Conservation (phyloP, 1,140 invertebrate genomes). For the Tetragnatha versicolor region DNA sequence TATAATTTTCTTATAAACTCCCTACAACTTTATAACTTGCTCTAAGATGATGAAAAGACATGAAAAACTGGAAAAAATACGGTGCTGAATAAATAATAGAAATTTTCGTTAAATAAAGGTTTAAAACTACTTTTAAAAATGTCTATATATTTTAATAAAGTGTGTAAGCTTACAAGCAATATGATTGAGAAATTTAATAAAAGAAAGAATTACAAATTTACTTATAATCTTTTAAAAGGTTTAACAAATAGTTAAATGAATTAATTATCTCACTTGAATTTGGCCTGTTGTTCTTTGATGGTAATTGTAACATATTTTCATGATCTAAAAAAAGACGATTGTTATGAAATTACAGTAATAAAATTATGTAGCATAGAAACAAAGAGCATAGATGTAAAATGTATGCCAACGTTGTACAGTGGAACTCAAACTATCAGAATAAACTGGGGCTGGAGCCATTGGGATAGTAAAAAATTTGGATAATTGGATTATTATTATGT, state of each 20-base stretch:
- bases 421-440: not conserved
- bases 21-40: no score
- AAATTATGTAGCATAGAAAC: not conserved
- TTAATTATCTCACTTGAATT: not conserved
- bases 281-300: not conserved
- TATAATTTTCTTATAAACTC: no score
- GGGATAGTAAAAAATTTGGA: not conserved
- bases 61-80: no score
- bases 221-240: not conserved
- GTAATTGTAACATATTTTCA: not conserved
- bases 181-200: not conserved
- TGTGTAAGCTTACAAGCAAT: not conserved
- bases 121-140: not conserved
- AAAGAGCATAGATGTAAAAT: not conserved
- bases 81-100: not conserved
- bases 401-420: not conserved
- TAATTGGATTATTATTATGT: not conserved
- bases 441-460: not conserved
- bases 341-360: not conserved
- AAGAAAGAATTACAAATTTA: not conserved
- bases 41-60: no score
- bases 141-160: not conserved
- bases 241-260: not conserved
- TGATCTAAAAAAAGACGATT: not conserved
- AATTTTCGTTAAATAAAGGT: not conserved